Base-by-base conservation (phyloP, 2,797 vertebrate genomes). In the Neosilurus mollespiculum region DNA sequence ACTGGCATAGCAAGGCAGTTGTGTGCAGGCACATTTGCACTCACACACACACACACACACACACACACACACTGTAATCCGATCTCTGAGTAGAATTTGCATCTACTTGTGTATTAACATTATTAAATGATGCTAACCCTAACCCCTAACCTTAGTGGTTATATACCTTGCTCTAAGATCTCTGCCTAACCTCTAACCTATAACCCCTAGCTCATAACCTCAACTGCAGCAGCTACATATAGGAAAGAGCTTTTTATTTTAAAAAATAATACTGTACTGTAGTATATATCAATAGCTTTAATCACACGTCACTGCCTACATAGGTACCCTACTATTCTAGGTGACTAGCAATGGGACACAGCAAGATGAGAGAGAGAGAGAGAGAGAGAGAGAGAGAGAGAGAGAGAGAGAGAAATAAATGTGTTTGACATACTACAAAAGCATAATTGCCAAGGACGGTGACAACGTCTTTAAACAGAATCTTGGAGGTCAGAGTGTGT, bases 401-500 rank as follows among this genome's bases (percentile, higher is more conserved):
- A 56, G 15, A 75, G 53, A 75, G 9, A 58, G 53, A 18, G 7
- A 75, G 9, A 58, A 3, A 34, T 1, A 64, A 0, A 49, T 15
- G 14, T 43, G n/a, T 67, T 16, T 70, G 43, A 56, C 88, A 3
- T 85, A 94, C 96, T 93, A 95, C 95, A 85, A 99, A 99, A 79
- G 97, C 96, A 3, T 99, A 99, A 88, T 96, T 96, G 34, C 91
- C 93, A 81, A 99, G 84, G 1, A 95, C 93, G 0, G 86, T 92
- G 90, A 98, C 92, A 18, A 98, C 97, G 76, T 99, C 97, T 88
- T 95, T 96, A 90, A 99, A 99, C 54, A 94, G 94, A 88, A 99
- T 98, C 88, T 97, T 98, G 73, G 97, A 97, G 82, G 97, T 98
- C 87, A 99, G 93, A 0, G 98, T 98, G 90, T 97, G 96, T 86